These are phyloP conservation scores for Manis pentadactyla DNA, from an alignment of 2,797 vertebrate species.

Conservation along the genomic window DNA sequence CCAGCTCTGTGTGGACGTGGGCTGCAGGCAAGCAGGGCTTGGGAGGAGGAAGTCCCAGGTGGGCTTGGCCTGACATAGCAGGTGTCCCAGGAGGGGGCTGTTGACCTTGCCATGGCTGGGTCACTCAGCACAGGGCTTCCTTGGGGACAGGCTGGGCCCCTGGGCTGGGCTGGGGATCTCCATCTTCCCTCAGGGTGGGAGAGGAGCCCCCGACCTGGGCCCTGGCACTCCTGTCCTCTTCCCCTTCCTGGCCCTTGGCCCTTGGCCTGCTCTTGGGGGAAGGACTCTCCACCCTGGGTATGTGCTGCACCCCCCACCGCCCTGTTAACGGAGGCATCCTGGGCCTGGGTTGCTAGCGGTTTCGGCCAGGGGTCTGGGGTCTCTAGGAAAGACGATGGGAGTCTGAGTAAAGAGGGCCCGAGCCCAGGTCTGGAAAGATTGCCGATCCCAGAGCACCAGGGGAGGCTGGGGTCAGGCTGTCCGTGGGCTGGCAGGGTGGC, in stretches of 20 bases:
- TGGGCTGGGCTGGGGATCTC: too few species aligned
- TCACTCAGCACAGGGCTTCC: neutral
- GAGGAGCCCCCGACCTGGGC: fast-evolving
- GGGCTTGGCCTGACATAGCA: neutral
- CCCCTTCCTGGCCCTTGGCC: neutral
- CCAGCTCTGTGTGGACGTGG: neutral
- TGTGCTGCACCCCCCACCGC: fast-evolving
- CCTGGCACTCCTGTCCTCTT: neutral
- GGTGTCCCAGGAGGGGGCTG: neutral
- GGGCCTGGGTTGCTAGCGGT: neutral
- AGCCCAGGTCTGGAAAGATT: neutral
- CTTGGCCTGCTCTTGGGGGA: neutral
- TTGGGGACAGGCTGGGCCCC: neutral
- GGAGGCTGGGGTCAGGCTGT: neutral
- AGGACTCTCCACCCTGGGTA: too few species aligned
- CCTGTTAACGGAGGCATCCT: neutral
- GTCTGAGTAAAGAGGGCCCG: neutral
- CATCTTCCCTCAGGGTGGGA: neutral
- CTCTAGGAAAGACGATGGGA: neutral
- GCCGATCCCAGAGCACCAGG: neutral
- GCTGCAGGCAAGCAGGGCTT: neutral
- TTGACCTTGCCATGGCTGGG: fast-evolving
- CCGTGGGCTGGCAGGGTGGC: fast-evolving
- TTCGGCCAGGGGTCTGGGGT: too few species aligned
- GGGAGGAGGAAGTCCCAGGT: neutral